Evolutionary conservation across 2,888 invertebrate species (phyloP).

Genomic region (Diaperis boleti): DNA sequence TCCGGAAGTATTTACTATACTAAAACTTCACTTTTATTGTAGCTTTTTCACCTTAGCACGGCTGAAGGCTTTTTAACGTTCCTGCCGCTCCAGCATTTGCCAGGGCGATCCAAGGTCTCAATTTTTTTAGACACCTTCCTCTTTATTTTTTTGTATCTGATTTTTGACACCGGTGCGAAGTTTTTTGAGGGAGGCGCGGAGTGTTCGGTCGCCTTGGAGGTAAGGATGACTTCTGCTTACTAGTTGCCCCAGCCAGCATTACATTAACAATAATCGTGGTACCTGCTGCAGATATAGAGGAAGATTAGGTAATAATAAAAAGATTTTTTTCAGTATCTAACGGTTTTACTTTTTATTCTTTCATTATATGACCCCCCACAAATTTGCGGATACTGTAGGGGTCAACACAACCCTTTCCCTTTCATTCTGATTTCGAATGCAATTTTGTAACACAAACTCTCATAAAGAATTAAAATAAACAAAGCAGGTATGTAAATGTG

Average conservation of each 20-base stretch:
- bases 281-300: no score
- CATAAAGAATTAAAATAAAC: no score
- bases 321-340: no score
- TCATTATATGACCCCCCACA: no score
- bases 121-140: conserved; percentile 61
- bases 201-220: conserved; percentile 60
- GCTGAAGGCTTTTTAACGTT: conserved; percentile 57
- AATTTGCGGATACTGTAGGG: no score
- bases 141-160: conserved; percentile 20
- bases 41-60: conserved; percentile 50
- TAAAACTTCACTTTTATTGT: conserved; percentile 24
- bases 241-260: conserved; percentile 31
- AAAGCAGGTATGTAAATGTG: no score
- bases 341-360: no score
- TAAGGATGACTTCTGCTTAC: conserved; percentile 51
- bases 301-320: no score
- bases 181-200: conserved; percentile 53
- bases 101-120: conserved; percentile 71
- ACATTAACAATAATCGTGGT: conserved; percentile 23
- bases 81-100: conserved; percentile 74
- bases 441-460: no score
- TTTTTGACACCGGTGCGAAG: conserved; percentile 42
- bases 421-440: no score
- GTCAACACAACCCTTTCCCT: no score
- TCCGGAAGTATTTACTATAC: conserved; percentile 8